Percentiles rank a stretch among this genome's conserved stretches.
Conservation (phyloP, 2,113 vertebrate genomes). For the Zosterops hypoxanthus region DNA sequence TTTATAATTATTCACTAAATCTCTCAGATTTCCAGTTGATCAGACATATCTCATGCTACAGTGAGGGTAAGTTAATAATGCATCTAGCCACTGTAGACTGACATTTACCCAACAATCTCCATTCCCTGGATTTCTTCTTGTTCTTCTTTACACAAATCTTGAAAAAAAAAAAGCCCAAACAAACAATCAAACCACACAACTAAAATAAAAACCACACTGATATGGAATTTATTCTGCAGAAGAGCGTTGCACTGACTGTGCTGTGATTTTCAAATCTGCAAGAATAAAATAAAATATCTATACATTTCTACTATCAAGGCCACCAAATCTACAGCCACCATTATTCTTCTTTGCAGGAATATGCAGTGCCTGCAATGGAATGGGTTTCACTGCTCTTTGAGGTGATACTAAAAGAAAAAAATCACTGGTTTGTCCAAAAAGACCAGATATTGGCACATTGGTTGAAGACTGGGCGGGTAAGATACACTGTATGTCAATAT, state of each 20-base stretch:
- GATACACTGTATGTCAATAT: background rate
- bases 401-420: background rate
- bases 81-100: fast-evolving
- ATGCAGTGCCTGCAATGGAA: background rate
- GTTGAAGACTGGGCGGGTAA: background rate
- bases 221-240: background rate
- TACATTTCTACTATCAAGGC: background rate
- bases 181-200: background rate
- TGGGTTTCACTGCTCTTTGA: background rate
- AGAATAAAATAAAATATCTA: background rate
- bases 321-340: background rate
- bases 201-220: background rate
- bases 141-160: background rate
- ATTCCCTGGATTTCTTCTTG: background rate
- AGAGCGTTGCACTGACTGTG: background rate
- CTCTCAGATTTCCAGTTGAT: background rate
- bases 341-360: background rate
- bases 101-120: background rate
- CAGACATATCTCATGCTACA: background rate
- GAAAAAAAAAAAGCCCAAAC: background rate
- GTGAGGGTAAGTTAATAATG: background rate
- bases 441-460: background rate
- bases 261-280: background rate
- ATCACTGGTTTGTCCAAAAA: background rate
- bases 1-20: background rate